Evolutionary conservation across 2,113 vertebrate species (phyloP).

Genomic region (Corythoichthys haematopterus): DNA sequence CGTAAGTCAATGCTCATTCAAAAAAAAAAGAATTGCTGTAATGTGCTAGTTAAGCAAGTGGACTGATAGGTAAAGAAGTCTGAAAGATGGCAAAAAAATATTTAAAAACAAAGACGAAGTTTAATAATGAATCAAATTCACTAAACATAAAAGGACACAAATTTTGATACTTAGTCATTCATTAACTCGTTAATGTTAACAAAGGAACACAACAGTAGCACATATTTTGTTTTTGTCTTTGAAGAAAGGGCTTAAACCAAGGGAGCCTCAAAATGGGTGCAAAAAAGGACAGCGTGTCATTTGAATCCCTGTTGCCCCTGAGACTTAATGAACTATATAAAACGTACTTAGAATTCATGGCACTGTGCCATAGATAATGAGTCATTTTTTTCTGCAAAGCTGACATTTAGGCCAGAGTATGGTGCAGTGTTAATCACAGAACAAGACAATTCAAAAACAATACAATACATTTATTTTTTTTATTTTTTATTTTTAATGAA

Average conservation of each 20-base stretch:
- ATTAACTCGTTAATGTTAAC: too few relatives aligned
- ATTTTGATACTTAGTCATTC: too few relatives aligned
- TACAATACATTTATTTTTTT: not conserved
- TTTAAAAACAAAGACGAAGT: too few relatives aligned
- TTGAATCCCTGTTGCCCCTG: not conserved
- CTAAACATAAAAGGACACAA: too few relatives aligned
- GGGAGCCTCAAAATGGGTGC: not conserved
- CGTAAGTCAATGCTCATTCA: slow-evolving; percentile 7
- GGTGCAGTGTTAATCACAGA: slow-evolving; percentile 2
- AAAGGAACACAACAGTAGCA: too few relatives aligned
- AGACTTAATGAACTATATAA: not conserved
- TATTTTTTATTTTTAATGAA: too few relatives aligned
- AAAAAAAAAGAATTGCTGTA: not conserved
- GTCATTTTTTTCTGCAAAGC: not conserved
- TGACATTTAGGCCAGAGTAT: slow-evolving; percentile 14
- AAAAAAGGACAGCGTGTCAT: slow-evolving; percentile 11
- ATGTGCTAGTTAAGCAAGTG: not conserved
- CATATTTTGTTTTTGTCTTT: too few relatives aligned
- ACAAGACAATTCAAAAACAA: not conserved
- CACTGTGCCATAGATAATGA: not conserved
- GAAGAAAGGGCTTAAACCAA: too few relatives aligned
- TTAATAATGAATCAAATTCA: too few relatives aligned
- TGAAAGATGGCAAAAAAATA: not conserved
- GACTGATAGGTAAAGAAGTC: too few relatives aligned
- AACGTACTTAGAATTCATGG: not conserved